These are phyloP conservation scores for Tachyglossus aculeatus DNA, from an alignment of 2,797 vertebrate species.

Conservation along the genomic window DNA sequence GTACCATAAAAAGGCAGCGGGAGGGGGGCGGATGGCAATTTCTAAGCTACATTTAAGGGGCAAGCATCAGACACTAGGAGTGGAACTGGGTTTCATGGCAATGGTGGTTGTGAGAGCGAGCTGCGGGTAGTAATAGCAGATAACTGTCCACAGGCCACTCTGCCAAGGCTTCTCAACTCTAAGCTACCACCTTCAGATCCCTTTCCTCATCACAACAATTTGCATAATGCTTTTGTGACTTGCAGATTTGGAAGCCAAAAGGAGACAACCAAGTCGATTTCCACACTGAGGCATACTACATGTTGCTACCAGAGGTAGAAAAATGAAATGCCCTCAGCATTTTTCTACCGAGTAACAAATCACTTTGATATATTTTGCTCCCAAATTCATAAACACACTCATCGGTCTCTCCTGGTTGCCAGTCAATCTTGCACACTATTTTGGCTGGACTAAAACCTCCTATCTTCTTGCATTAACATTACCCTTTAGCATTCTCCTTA, in stretches of 20 bases:
- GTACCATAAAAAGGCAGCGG: slow-evolving; percentile 7
- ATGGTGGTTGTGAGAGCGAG: neutral
- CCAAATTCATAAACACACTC: neutral
- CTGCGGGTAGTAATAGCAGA: neutral
- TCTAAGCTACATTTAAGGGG: neutral
- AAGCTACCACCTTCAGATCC: neutral
- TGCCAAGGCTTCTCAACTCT: neutral
- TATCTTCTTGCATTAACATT: neutral
- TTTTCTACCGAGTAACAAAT: slow-evolving; percentile 38
- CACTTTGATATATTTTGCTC: neutral
- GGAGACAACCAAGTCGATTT: accelerated
- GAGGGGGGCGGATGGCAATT: accelerated
- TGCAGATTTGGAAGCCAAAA: neutral
- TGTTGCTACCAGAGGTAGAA: slow-evolving; percentile 8
- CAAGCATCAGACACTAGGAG: neutral
- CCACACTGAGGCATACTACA: neutral
- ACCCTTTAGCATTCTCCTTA: neutral
- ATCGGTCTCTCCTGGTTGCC: no score
- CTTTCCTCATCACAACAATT: neutral
- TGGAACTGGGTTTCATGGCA: neutral
- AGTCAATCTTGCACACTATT: no score
- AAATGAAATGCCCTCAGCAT: slow-evolving; percentile 35
- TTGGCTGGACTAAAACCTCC: slow-evolving; percentile 9
- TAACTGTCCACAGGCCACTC: neutral
- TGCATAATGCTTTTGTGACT: accelerated